Evolutionary conservation across 2,797 vertebrate species (phyloP), one percentile per base, ranked within the genome.

Genomic region (Phalloptychus januarius): DNA sequence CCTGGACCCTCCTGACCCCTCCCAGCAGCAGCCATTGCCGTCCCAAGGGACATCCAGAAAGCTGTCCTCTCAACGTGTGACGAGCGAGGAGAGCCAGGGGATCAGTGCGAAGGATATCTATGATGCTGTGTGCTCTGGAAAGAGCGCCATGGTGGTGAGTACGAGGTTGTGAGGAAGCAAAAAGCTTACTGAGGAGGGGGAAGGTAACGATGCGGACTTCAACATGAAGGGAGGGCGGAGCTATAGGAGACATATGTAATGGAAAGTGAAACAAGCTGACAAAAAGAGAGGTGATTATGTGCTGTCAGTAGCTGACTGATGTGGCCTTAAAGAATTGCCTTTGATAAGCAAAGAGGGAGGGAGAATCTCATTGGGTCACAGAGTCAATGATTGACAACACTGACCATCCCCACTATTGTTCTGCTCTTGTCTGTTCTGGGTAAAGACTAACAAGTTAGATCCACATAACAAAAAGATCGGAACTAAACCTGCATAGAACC

Each of bases 101-200:
- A 92, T 94, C 72, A 90, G 83, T 77, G 87, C 84, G n/a, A 88
- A 76, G 79, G 79, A 96, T 76, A 95, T 98, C 81, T 98, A 96
- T 44, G 93, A 96, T 74, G 97, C 97, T 18, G 86, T 98, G 85
- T 75, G 72, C 79, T 92, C 89, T 23, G 97, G 94, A 84, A 96
- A 93, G 85, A 94, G 89, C 45, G 96, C 96, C n/a, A 89, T 96
- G 80, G 94, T 96, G 96, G 97, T 98, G 89, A 96, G 95, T 77
- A 87, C 84, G 79, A 44, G 54, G 31, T 70, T 70, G 42, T n/a
- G 8, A 70, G 40, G 58, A 48, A 83, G 46, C 50, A 31, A 72
- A 72, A 70, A 45, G 63, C 56, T 45, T 45, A 25, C 50, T 56
- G 40, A 36, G 50, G 79, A 71, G 71, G 67, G 76, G 46, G 52